Percentiles rank a stretch among this genome's conserved stretches.
Conservation (phyloP, 2,797 vertebrate species). For the Erethizon dorsatum region DNA sequence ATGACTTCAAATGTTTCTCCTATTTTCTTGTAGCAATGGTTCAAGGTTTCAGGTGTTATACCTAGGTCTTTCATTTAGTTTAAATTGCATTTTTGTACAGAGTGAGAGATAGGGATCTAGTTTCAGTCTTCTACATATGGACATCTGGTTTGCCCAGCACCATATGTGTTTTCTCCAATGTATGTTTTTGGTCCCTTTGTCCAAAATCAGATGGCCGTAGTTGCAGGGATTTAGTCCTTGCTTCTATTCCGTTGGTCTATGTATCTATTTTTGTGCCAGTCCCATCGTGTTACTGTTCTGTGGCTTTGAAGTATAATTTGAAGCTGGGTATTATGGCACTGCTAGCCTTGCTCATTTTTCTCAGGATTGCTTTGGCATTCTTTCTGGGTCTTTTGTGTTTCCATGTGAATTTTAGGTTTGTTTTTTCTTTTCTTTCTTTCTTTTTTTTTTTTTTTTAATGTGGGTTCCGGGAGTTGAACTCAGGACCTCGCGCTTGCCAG, state of each 20-base stretch:
- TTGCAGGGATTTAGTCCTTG: background rate
- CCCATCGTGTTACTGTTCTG: background rate
- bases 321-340: background rate
- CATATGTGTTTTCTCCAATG: background rate
- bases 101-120: background rate
- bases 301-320: background rate
- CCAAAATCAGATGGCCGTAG: background rate
- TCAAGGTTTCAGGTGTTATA: background rate
- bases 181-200: background rate
- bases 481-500: too few relatives aligned
- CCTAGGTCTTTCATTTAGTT: background rate
- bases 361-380: background rate
- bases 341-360: background rate
- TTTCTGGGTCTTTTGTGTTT: background rate
- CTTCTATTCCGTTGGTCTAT: background rate
- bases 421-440: too few relatives aligned
- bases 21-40: background rate
- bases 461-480: too few relatives aligned
- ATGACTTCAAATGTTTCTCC: background rate
- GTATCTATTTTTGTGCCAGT: background rate
- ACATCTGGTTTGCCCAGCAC: background rate
- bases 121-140: background rate
- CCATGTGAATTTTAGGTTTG: background rate
- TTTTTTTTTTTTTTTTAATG: too few relatives aligned
- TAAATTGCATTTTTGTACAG: background rate